Evolutionary conservation across 1,140 invertebrate species (phyloP).

Genomic region (Gonatopus flavifemur): DNA sequence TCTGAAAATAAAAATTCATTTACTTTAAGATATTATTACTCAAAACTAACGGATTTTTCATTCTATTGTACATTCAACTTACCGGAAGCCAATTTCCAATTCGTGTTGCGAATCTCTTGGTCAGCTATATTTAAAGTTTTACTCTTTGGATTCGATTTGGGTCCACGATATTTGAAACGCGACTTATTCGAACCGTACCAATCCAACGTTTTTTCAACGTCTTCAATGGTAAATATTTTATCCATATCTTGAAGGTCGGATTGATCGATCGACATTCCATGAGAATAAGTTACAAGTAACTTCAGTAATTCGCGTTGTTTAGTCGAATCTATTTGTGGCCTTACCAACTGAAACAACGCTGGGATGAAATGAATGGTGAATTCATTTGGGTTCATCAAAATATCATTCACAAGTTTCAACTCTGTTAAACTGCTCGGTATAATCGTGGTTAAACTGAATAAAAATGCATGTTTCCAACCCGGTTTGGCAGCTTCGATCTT

Average conservation of each 20-base stretch:
- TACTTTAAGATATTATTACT: too few species aligned
- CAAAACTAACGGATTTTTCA: conserved; percentile 1
- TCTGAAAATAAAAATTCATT: conserved; percentile 26
- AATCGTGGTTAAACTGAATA: conserved; percentile 28
- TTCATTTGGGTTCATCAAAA: conserved; percentile 42
- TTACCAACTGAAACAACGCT: conserved; percentile 37
- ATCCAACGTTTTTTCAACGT: conserved; percentile 31
- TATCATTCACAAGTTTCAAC: conserved; percentile 31
- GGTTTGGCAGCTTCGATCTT: conserved; percentile 29
- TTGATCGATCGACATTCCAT: not conserved
- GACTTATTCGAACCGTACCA: too few species aligned
- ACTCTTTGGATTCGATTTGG: conserved; percentile 9
- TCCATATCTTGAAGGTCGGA: conserved; percentile 12
- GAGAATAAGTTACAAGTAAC: conserved; percentile 33
- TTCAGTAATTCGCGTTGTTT: conserved; percentile 30
- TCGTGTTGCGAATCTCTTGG: conserved; percentile 33
- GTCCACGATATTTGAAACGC: not conserved
- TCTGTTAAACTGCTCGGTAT: conserved; percentile 36
- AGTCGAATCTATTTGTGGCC: conserved; percentile 14
- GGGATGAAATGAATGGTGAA: conserved; percentile 33
- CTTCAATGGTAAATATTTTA: conserved; percentile 35
- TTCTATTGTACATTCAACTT: conserved; percentile 10
- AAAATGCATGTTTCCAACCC: conserved; percentile 28
- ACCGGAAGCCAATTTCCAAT: conserved; percentile 31
- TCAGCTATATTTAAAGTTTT: conserved; percentile 18